These are phyloP conservation scores for Drosophila quasianomalipes DNA, from an alignment of 2,888 invertebrate species.

Conservation along the genomic window DNA sequence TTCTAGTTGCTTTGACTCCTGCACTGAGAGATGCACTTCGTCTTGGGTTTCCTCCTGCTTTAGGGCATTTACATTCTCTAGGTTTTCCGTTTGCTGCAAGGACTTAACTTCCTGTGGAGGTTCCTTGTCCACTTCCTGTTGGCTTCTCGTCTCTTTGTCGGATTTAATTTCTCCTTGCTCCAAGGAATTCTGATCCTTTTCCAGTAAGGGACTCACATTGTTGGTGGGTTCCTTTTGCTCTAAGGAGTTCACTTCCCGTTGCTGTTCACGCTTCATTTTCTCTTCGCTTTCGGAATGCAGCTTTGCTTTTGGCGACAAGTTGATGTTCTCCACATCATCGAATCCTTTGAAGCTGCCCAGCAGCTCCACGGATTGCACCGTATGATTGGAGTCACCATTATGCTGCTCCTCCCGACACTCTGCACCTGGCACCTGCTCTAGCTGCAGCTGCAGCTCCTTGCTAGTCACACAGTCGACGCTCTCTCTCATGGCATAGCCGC, in stretches of 20 bases:
- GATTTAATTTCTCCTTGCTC: background rate
- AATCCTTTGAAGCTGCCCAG: slow-evolving; percentile 66
- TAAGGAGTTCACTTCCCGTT: background rate
- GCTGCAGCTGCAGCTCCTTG: background rate
- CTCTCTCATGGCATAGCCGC: slow-evolving; percentile 49
- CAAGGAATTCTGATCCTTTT: background rate
- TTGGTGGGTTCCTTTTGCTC: background rate
- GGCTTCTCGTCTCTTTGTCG: background rate
- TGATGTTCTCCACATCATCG: slow-evolving; percentile 65
- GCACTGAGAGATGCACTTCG: background rate
- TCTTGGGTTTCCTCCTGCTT: background rate
- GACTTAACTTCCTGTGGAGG: background rate
- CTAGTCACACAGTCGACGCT: background rate
- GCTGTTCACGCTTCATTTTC: background rate
- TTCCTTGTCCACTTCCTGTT: background rate
- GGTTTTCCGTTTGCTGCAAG: background rate
- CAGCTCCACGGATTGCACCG: slow-evolving; percentile 50
- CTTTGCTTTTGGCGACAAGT: slow-evolving; percentile 59
- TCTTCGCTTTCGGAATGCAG: slow-evolving; percentile 39
- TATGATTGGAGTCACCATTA: slow-evolving; percentile 42
- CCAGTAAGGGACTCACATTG: background rate
- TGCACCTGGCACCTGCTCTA: background rate
- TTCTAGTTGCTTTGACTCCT: slow-evolving; percentile 49
- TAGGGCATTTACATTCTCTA: background rate
- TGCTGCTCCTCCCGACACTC: slow-evolving; percentile 37